These are phyloP conservation scores for Monodelphis domestica DNA, from an alignment of 2,797 vertebrate genomes.

Conservation along the genomic window DNA sequence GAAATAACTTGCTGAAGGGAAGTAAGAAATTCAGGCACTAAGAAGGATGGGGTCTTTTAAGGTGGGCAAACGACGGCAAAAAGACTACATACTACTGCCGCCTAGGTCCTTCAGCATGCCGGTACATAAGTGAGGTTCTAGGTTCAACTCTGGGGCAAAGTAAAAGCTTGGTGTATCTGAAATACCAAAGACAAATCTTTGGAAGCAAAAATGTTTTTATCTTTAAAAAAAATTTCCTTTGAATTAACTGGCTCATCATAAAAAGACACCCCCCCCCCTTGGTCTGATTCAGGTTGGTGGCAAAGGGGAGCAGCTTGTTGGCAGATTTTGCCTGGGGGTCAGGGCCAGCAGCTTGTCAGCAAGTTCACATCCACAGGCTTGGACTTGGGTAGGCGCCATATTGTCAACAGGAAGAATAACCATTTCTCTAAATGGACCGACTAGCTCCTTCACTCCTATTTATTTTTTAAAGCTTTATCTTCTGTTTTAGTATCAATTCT, in stretches of 20 bases:
- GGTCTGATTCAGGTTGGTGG: conserved; percentile 24
- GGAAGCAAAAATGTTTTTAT: conserved; percentile 42
- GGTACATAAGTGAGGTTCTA: background rate
- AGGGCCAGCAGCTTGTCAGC: background rate
- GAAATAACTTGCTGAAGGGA: conserved; percentile 6
- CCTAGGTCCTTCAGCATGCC: conserved; percentile 17
- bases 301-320: conserved; percentile 21
- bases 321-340: background rate
- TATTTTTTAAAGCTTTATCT: no score
- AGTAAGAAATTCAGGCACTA: conserved; percentile 39
- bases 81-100: no score
- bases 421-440: conserved; percentile 49
- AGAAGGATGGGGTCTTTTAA: background rate
- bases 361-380: conserved; percentile 17
- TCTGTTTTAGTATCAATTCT: no score
- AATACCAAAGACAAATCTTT: conserved; percentile 44
- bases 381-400: conserved; percentile 32
- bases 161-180: conserved; percentile 41
- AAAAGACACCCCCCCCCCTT: conserved; percentile 37
- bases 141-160: background rate
- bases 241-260: conserved; percentile 37
- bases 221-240: conserved; percentile 33
- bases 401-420: conserved; percentile 58
- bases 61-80: background rate
- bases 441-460: conserved; percentile 39